These are phyloP conservation scores for Pterois miles DNA, from an alignment of 2,797 vertebrate species.

Conservation along the genomic window DNA sequence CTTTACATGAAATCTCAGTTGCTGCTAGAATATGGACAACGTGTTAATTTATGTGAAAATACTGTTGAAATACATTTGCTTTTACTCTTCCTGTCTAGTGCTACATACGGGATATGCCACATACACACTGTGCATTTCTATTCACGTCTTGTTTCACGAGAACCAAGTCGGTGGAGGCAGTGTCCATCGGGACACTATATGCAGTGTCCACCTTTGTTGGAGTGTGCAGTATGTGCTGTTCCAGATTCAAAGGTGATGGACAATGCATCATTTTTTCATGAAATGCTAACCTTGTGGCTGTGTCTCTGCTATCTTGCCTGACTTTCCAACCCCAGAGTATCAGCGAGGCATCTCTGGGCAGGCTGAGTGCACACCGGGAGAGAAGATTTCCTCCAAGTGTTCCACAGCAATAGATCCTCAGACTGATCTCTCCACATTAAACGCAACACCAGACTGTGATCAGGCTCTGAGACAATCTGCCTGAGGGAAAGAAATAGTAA, in stretches of 20 bases:
- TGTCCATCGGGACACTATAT: constrained; percentile 29
- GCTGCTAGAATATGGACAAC: background rate
- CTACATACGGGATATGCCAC: background rate
- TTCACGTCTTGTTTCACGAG: constrained; percentile 4
- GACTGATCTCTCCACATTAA: constrained; percentile 10
- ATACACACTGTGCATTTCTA: constrained; percentile 4
- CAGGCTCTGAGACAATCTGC: background rate
- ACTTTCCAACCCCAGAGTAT: constrained; percentile 39
- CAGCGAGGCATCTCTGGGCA: constrained; percentile 27
- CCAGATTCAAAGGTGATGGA: constrained; percentile 48
- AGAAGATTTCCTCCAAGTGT: constrained; percentile 6
- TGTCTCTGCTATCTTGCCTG: constrained; percentile 35
- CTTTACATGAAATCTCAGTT: background rate
- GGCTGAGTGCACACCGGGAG: background rate
- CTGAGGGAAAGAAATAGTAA: background rate
- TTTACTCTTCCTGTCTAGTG: background rate
- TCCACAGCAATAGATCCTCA: constrained; percentile 1
- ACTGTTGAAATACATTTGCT: background rate
- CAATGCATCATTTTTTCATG: constrained; percentile 50
- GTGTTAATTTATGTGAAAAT: background rate
- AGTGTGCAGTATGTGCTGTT: constrained; percentile 22
- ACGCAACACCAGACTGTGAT: constrained; percentile 12
- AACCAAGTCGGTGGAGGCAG: background rate
- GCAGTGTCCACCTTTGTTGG: constrained; percentile 10
- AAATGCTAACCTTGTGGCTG: constrained; percentile 36